Base-by-base conservation (phyloP, 2,888 invertebrate species). In the Leucophenga maculata region DNA sequence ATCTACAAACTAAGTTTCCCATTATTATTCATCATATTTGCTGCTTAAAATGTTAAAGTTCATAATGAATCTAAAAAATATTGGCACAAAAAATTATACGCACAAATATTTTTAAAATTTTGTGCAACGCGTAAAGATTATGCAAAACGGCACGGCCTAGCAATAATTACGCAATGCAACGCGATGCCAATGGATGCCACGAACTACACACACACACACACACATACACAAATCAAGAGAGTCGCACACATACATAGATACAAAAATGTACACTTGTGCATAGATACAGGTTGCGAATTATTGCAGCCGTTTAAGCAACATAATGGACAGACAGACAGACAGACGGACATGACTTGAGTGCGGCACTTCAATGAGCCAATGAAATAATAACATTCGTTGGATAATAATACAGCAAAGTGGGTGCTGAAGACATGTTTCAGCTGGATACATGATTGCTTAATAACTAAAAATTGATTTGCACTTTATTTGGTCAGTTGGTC, bases 71-170 rank as follows among this genome's bases (percentile, higher is more conserved):
- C 18, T 54, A 31, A 18, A 65, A 50, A 52, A 16, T 13, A 22
- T 14, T 16, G 46, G 50, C 52, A 13, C 26, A 22, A 64, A 44
- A 66, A 9, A 65, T 67, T 54, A 59, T 55, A 50, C 6, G 18
- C 39, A 31, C 68, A 72, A 75, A 77, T 57, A 69, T 75, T 83
- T 82, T 83, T 82, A 73, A 57, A 71, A 20, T 18, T 54, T 54
- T 13, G 60, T 44, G 39, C n/a, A 39, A 6, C 16, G 39, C 18
- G 6, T 20, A 9, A 39, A n/a, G 74, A 83, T 80, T 80, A 80
- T 80, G 80, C 79, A 80, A 80, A 80, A 78, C 65, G 66, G 73
- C 74, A 75, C 82, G 75, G 82, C 78, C 16, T 44, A 20, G 62
- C 44, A 32, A 31, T n/a, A 31, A 52, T 52, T 65, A 50, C 46